Conservation (phyloP, 2,888 invertebrate species). For the Ormyrus labotus region DNA sequence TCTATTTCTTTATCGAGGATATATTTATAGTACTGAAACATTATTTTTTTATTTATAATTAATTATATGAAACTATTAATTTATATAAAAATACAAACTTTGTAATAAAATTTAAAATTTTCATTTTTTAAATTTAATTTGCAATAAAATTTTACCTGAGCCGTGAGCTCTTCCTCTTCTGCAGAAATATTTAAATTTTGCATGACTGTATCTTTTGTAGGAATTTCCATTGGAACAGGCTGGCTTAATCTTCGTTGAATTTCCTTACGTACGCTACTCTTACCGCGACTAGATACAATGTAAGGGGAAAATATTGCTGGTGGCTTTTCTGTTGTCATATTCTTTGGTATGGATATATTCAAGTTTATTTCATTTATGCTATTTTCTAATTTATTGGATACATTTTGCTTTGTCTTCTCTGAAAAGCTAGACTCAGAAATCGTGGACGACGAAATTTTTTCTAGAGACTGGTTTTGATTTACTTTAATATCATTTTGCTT, state of each 20-base stretch:
- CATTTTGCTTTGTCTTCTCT: neutral
- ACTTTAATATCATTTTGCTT: neutral
- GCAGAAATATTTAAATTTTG: conserved; percentile 66
- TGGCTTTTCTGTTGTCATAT: conserved; percentile 34
- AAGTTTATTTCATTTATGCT: neutral
- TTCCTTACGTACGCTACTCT: conserved; percentile 79
- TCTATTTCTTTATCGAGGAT: conserved; percentile 77
- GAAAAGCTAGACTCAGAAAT: conserved; percentile 2
- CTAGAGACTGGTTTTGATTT: neutral
- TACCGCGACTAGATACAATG: conserved; percentile 80
- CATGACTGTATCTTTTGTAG: conserved; percentile 69
- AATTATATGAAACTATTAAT: neutral
- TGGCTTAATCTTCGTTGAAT: conserved; percentile 57
- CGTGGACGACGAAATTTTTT: neutral
- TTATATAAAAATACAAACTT: neutral
- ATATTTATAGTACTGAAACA: conserved; percentile 71
- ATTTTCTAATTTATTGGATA: too few species aligned
- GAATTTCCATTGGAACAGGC: conserved; percentile 59
- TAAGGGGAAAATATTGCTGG: conserved; percentile 75
- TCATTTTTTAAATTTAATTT: neutral
- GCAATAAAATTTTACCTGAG: conserved; percentile 60
- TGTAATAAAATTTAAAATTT: neutral
- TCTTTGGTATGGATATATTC: conserved; percentile 7
- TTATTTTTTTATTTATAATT: neutral
- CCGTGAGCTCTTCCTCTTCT: conserved; percentile 70